phyloP scores from a whole-genome alignment of 2,888 invertebrate genomes.

The Operophtera brumata region DNA sequence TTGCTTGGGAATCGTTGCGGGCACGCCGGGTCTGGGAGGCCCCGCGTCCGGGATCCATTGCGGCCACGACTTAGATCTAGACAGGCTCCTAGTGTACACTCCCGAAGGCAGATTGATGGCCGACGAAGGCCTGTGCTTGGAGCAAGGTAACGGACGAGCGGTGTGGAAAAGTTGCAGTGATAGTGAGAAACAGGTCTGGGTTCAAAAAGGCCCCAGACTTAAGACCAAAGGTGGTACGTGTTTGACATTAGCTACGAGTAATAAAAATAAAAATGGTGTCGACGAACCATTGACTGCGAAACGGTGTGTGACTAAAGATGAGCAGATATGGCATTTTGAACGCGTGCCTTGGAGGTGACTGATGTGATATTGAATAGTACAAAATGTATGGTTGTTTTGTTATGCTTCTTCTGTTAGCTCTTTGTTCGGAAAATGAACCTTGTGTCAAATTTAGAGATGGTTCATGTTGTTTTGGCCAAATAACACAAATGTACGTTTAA shows the following conservation, averaged over 20 bases:
- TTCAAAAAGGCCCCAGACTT: slow-evolving; percentile 71
- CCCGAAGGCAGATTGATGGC: slow-evolving; percentile 88
- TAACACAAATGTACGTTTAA: background rate
- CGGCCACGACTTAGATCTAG: slow-evolving; percentile 77
- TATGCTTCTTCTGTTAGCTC: background rate
- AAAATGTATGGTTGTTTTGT: slow-evolving; percentile 25
- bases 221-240: slow-evolving; percentile 59
- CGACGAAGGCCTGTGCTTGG: slow-evolving; percentile 93
- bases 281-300: slow-evolving; percentile 78
- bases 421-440: no score
- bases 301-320: slow-evolving; percentile 77
- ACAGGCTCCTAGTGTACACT: slow-evolving; percentile 87
- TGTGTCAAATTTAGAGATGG: no score
- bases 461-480: background rate
- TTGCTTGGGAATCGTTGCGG: slow-evolving; percentile 65
- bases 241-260: slow-evolving; percentile 51
- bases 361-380: slow-evolving; percentile 33
- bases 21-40: slow-evolving; percentile 85
- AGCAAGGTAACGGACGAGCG: slow-evolving; percentile 83
- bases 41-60: slow-evolving; percentile 85
- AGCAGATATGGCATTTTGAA: slow-evolving; percentile 86
- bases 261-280: slow-evolving; percentile 48
- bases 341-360: slow-evolving; percentile 83
- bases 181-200: slow-evolving; percentile 85
- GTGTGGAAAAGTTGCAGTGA: slow-evolving; percentile 87